Evolutionary conservation across 2,113 vertebrate genomes (phyloP).

Genomic region (Lonchura striata): DNA sequence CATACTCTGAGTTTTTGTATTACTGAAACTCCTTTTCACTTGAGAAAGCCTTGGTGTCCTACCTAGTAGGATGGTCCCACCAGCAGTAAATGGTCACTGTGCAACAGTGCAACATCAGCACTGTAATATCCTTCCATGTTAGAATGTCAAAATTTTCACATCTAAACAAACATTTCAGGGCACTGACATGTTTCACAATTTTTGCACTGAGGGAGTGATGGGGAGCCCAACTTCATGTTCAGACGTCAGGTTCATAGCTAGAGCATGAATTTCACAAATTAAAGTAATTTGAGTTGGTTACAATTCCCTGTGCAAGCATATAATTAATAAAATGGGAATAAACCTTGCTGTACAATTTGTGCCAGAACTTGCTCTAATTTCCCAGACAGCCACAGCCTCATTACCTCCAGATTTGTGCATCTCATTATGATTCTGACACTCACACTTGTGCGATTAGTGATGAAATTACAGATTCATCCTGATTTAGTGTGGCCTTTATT

Average conservation of each 20-base stretch:
- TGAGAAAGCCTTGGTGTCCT: background rate
- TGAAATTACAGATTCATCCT: slow-evolving; percentile 66
- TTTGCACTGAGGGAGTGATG: background rate
- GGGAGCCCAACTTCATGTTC: background rate
- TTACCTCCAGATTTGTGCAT: slow-evolving; percentile 71
- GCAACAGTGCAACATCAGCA: background rate
- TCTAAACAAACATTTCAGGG: background rate
- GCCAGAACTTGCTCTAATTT: slow-evolving; percentile 48
- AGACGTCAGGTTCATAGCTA: background rate
- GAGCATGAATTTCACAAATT: slow-evolving; percentile 26
- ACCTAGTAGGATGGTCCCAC: background rate
- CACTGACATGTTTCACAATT: background rate
- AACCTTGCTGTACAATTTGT: slow-evolving; percentile 57
- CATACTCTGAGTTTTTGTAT: background rate
- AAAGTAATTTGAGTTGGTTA: slow-evolving; percentile 22
- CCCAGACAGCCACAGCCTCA: slow-evolving; percentile 55
- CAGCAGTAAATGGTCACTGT: background rate
- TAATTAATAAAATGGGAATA: slow-evolving; percentile 66
- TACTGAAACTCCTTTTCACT: background rate
- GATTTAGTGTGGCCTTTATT: slow-evolving; percentile 70
- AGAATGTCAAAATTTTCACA: background rate
- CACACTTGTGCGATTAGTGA: slow-evolving; percentile 57
- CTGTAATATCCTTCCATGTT: background rate
- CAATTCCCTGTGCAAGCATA: slow-evolving; percentile 34
- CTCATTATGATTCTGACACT: slow-evolving; percentile 66